A percentile compares a stretch with the other conserved stretches of the same genome.
Conservation (phyloP, 2,113 vertebrate species). For the Pituophis catenifer region DNA sequence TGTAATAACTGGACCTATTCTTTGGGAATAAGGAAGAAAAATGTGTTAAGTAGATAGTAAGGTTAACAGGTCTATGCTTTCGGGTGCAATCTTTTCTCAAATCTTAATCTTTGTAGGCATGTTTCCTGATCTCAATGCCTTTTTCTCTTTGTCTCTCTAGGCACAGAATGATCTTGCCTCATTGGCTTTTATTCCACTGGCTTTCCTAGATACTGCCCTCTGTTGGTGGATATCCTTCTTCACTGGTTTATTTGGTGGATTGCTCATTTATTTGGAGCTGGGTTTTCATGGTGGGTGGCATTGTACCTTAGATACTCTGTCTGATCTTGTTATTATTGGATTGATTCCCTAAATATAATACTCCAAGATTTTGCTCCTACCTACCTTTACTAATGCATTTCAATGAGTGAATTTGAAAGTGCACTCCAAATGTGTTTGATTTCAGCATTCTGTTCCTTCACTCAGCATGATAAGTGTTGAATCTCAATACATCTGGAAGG, state of each 20-base stretch:
- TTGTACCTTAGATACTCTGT: neutral
- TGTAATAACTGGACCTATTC: neutral
- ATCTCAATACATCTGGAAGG: neutral
- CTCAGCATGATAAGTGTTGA: neutral
- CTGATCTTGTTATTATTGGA: conserved; percentile 28
- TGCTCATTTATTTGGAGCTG: conserved; percentile 50
- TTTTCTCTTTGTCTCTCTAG: conserved; percentile 77
- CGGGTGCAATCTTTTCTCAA: neutral
- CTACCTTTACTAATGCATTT: neutral
- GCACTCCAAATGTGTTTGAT: neutral
- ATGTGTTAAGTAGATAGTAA: neutral
- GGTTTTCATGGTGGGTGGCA: conserved; percentile 39
- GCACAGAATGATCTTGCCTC: conserved; percentile 84
- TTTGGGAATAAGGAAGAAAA: conserved; percentile 1
- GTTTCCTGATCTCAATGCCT: conserved; percentile 63
- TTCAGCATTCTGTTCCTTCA: neutral
- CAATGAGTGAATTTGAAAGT: neutral
- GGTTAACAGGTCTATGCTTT: conserved; percentile 24
- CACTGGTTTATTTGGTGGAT: conserved; percentile 64
- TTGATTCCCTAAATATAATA: conserved; percentile 25
- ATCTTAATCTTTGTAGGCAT: neutral
- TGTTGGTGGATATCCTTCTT: conserved; percentile 87
- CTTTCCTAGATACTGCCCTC: conserved; percentile 85
- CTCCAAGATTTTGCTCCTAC: conserved; percentile 3
- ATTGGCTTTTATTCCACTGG: conserved; percentile 85